Evolutionary conservation across 2,113 vertebrate species (phyloP).

Genomic region (Entelurus aequoreus): DNA sequence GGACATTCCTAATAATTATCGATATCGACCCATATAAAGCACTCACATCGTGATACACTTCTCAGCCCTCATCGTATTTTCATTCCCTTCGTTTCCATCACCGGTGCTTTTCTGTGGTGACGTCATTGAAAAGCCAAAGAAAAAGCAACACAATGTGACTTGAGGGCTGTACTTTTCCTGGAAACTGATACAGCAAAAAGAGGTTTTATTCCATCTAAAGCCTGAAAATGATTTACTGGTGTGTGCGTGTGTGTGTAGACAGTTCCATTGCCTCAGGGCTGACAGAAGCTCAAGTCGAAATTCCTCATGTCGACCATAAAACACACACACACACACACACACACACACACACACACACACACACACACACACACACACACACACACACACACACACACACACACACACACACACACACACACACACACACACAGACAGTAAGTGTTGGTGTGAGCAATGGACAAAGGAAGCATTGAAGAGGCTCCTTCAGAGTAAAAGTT

Average conservation of each 20-base stretch:
- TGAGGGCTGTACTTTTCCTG: no score
- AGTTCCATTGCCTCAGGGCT: conserved; percentile 55
- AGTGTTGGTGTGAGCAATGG: conserved; percentile 51
- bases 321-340: conserved; percentile 36
- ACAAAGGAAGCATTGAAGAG: conserved; percentile 76
- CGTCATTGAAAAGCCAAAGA: no score
- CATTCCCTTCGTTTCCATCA: no score
- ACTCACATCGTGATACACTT: no score
- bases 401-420: conserved; percentile 22
- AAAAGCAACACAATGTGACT: no score
- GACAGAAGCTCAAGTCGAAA: conserved; percentile 51
- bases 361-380: not conserved
- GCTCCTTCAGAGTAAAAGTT: conserved; percentile 72
- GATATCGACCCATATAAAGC: no score
- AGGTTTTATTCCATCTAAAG: no score
- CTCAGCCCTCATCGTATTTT: no score
- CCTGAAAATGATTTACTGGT: not conserved
- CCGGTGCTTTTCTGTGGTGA: no score
- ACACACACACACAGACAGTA: conserved; percentile 14
- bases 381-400: conserved; percentile 33
- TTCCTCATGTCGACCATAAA: conserved; percentile 63
- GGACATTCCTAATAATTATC: no score
- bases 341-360: conserved; percentile 27
- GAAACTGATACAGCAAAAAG: no score
- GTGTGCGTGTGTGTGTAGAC: conserved; percentile 32